These are phyloP conservation scores for Ranitomeya variabilis DNA, from an alignment of 2,113 vertebrate species.

Conservation along the genomic window DNA sequence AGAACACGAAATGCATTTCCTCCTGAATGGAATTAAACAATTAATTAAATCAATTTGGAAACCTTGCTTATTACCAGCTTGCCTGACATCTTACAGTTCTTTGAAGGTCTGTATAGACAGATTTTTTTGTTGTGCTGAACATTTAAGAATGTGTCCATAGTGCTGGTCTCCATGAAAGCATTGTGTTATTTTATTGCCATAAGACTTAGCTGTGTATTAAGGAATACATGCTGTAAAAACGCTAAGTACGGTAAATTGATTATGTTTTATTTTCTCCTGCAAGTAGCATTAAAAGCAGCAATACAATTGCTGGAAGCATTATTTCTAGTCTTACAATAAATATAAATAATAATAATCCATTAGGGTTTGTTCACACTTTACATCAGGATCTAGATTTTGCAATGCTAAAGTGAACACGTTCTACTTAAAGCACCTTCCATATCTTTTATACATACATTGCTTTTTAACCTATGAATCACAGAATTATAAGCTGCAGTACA, in stretches of 20 bases:
- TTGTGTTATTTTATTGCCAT: constrained; percentile 28
- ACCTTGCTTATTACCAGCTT: constrained; percentile 32
- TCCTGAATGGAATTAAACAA: constrained; percentile 44
- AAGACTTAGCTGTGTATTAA: not conserved
- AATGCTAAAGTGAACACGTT: too few species aligned
- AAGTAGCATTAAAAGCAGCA: not conserved
- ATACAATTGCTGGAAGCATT: too few species aligned
- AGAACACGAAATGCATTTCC: constrained; percentile 51
- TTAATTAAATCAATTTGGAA: constrained; percentile 47
- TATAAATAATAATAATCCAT: too few species aligned
- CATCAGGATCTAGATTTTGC: too few species aligned
- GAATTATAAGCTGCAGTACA: too few species aligned
- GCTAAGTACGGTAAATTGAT: not conserved
- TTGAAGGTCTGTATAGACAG: constrained; percentile 13
- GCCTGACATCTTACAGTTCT: constrained; percentile 15
- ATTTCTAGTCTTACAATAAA: too few species aligned
- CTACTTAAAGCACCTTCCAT: too few species aligned
- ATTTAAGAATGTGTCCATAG: not conserved
- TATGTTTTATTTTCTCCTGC: too few species aligned
- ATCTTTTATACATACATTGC: too few species aligned
- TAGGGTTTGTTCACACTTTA: too few species aligned
- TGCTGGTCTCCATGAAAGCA: not conserved
- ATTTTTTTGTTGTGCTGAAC: constrained; percentile 30
- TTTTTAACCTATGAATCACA: too few species aligned
- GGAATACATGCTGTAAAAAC: not conserved